Evolutionary conservation across 2,113 vertebrate species (phyloP).

Genomic region (Cairina moschata): DNA sequence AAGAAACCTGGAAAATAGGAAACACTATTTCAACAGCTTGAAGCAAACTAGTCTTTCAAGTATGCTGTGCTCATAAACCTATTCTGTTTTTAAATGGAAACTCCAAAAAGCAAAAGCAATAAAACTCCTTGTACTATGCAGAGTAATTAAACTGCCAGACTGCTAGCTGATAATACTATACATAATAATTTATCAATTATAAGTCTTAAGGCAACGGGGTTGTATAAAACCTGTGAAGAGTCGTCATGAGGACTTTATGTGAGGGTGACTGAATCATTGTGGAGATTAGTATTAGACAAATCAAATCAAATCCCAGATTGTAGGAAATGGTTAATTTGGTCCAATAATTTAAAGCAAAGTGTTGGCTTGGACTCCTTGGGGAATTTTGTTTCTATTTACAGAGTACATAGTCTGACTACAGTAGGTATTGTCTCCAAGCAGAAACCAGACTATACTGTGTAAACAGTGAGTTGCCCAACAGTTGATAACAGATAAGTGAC

Average conservation of each 20-base stretch:
- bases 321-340: not conserved
- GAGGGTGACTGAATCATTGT: not conserved
- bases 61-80: not conserved
- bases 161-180: not conserved
- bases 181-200: not conserved
- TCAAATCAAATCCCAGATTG: not conserved
- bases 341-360: conserved; percentile 4
- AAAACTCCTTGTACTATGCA: not conserved
- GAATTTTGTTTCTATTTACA: conserved; percentile 54
- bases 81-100: not conserved
- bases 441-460: not conserved
- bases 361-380: not conserved
- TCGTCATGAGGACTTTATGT: not conserved
- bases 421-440: conserved; percentile 28
- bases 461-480: conserved; percentile 30
- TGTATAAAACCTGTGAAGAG: not conserved
- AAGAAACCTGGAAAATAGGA: not conserved
- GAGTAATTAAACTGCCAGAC: not conserved
- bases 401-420: not conserved
- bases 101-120: not conserved
- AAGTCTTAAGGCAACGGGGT: not conserved
- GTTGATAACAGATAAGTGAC: not conserved
- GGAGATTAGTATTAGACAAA: not conserved
- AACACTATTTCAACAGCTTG: not conserved
- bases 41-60: not conserved